Conservation (phyloP, 2,113 vertebrate genomes). For the Antennarius striatus region DNA sequence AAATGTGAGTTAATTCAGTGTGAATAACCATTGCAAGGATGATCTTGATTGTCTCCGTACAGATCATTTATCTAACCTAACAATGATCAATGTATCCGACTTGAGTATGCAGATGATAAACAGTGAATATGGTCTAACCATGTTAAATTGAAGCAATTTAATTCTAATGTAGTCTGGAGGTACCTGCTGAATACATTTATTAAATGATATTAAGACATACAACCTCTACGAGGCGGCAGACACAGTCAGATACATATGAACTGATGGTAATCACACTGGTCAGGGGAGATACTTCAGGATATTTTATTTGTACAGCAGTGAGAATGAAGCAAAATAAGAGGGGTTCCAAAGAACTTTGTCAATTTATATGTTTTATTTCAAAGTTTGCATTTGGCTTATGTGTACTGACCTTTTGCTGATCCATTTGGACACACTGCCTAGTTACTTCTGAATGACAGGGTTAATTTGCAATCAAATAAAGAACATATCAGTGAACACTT, state of each 20-base stretch:
- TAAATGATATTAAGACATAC: constrained; percentile 55
- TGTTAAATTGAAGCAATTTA: constrained; percentile 51
- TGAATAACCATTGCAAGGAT: neutral
- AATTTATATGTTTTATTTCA: neutral
- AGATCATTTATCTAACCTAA: constrained; percentile 37
- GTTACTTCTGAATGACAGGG: no score
- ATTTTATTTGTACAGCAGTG: neutral
- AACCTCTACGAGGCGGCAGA: constrained; percentile 3
- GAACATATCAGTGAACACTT: no score
- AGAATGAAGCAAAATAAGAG: neutral
- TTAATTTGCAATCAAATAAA: no score
- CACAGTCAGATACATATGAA: constrained; percentile 11
- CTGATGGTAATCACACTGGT: neutral
- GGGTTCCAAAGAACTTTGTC: no score
- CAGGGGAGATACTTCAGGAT: neutral
- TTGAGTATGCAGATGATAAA: constrained; percentile 26
- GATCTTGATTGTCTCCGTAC: neutral
- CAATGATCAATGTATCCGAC: constrained; percentile 32
- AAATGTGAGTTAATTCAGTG: neutral
- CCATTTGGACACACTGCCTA: no score
- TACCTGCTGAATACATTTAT: constrained; percentile 60
- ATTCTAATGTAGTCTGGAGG: constrained; percentile 51
- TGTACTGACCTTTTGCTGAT: no score
- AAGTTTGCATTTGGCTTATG: no score
- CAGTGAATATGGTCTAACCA: constrained; percentile 15